Percentiles rank a stretch among this genome's conserved stretches.
These are phyloP conservation scores for Phytoseiulus persimilis DNA, from an alignment of 2,888 invertebrate genomes.

Conservation along the genomic window DNA sequence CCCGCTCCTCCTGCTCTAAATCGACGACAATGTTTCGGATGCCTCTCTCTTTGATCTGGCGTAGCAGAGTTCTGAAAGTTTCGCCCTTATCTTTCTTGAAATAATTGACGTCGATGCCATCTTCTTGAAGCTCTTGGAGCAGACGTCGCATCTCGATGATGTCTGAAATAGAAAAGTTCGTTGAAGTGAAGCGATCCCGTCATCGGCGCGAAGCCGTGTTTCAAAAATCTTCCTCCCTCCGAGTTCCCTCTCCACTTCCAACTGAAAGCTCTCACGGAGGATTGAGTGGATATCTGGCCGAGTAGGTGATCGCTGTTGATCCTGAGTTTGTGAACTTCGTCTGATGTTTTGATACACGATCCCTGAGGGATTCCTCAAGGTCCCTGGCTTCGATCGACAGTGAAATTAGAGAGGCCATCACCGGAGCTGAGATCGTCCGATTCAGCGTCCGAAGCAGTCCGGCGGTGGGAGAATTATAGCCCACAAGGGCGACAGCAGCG, in stretches of 20 bases:
- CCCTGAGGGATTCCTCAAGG: background rate
- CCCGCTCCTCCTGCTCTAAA: constrained; percentile 16
- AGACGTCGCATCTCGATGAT: constrained; percentile 37
- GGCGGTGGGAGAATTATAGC: background rate
- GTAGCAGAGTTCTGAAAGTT: constrained; percentile 30
- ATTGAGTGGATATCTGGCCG: background rate
- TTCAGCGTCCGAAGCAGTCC: background rate
- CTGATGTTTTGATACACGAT: background rate
- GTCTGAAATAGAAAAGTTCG: constrained; percentile 14
- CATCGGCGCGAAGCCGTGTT: background rate
- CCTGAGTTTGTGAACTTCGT: background rate
- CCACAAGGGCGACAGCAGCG: background rate
- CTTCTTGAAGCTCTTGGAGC: constrained; percentile 32
- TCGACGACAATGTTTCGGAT: constrained; percentile 32
- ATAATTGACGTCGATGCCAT: constrained; percentile 26
- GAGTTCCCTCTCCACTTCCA: background rate
- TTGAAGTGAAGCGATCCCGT: background rate
- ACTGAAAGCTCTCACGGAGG: background rate
- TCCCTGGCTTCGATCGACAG: background rate
- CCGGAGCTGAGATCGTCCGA: background rate
- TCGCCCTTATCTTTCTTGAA: constrained; percentile 33
- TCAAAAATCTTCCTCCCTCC: background rate
- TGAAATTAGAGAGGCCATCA: background rate
- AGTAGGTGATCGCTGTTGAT: background rate
- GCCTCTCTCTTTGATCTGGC: constrained; percentile 24